Percentiles rank a stretch among this genome's conserved stretches.
Evolutionary conservation across 2,797 vertebrate species (phyloP).

Genomic region (Chloroceryle amazona): DNA sequence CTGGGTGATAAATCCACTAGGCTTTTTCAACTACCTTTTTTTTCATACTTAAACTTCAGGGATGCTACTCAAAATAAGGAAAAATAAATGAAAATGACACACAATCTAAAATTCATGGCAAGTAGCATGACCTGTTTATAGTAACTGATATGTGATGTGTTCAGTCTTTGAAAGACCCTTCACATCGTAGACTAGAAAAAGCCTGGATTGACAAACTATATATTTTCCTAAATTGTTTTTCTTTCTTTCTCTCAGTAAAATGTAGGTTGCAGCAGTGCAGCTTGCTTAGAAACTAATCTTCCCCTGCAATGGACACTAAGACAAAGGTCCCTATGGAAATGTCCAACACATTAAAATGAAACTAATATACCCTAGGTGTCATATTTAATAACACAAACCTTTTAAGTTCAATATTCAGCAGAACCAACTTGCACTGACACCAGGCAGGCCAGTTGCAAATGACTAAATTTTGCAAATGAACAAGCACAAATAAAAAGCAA

Average conservation of each 20-base stretch:
- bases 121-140: conserved; percentile 1
- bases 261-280: not conserved
- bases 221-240: conserved; percentile 41
- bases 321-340: conserved; percentile 15
- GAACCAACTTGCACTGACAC: conserved; percentile 20
- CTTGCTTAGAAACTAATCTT: not conserved
- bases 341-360: not conserved
- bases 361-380: not conserved
- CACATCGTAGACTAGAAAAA: not conserved
- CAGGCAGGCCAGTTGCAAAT: conserved; percentile 16
- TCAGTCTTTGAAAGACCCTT: conserved; percentile 21
- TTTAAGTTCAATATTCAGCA: conserved; percentile 15
- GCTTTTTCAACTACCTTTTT: conserved; percentile 14
- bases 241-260: conserved; percentile 17
- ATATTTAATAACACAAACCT: conserved; percentile 2
- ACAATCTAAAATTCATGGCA: conserved; percentile 23
- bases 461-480: conserved; percentile 37
- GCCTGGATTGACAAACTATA: not conserved
- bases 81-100: conserved; percentile 49
- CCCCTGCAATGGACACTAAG: not conserved
- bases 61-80: conserved; percentile 28
- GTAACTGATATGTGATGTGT: not conserved
- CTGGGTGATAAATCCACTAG: conserved; percentile 60
- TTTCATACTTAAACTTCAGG: not conserved
- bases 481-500: conserved; percentile 34